Percentiles rank a stretch among this genome's conserved stretches.
Evolutionary conservation across 92 coral and sea anemone species (phyloP).

Genomic region (Palythoa grandis): DNA sequence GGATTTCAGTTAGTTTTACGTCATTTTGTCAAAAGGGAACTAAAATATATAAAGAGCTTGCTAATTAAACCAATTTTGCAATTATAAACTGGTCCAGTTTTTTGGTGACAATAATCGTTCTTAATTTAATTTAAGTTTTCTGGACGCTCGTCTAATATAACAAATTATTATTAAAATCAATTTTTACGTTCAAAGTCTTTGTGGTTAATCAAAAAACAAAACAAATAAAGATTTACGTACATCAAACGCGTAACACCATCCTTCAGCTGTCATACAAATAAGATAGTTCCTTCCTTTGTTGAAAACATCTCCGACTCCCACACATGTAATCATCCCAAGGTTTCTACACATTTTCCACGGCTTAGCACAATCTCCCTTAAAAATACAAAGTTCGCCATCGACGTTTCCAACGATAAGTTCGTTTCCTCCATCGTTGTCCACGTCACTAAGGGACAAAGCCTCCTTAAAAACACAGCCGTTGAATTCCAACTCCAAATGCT

Average conservation of each 20-base stretch:
- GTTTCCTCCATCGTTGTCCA: conserved; percentile 81
- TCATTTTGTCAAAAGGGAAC: no score
- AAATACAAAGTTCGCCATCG: conserved; percentile 84
- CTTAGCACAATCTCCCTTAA: conserved; percentile 70
- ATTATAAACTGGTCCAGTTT: no score
- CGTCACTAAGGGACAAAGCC: conserved; percentile 81
- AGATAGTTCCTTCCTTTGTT: conserved; percentile 76
- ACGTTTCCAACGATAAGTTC: conserved; percentile 85
- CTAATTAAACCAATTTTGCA: no score
- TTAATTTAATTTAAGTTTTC: no score
- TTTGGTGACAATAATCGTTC: no score
- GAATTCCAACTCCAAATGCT: conserved; percentile 85
- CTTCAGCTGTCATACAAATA: conserved; percentile 88
- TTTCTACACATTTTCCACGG: conserved; percentile 78
- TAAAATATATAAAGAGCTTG: no score
- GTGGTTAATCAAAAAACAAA: not conserved
- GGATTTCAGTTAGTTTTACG: no score
- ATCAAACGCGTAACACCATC: conserved; percentile 86
- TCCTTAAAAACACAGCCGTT: conserved; percentile 80
- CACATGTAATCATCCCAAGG: conserved; percentile 90
- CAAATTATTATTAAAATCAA: no score
- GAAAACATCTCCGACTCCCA: conserved; percentile 86
- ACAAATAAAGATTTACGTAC: conserved; percentile 50
- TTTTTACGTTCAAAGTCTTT: not conserved
- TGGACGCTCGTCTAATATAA: no score